These are phyloP conservation scores for Luperina nickerlii DNA, from an alignment of 2,888 invertebrate species.

Conservation along the genomic window DNA sequence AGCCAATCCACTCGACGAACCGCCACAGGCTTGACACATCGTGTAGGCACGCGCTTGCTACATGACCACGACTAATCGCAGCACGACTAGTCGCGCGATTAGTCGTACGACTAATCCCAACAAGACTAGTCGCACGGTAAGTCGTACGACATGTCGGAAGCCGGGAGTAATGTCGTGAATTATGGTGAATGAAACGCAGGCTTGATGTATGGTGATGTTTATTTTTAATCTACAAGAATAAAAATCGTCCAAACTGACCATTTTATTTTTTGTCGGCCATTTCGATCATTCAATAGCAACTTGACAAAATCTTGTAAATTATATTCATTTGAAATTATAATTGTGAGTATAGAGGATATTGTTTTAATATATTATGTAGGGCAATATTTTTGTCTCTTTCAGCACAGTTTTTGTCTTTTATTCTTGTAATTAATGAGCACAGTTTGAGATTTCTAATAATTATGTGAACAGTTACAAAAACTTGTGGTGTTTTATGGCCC, in stretches of 20 bases:
- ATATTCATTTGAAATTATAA: conserved; percentile 30
- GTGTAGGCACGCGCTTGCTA: conserved; percentile 5
- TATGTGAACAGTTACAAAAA: not conserved
- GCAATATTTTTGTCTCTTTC: conserved; percentile 9
- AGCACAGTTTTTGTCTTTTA: conserved; percentile 37
- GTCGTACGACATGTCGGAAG: conserved; percentile 17
- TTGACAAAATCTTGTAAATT: conserved; percentile 30
- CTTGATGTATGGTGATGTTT: conserved; percentile 16
- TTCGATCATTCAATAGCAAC: not conserved
- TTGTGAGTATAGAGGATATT: not conserved
- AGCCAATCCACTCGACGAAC: conserved; percentile 86
- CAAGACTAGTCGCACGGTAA: conserved; percentile 14
- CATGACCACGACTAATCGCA: conserved; percentile 7
- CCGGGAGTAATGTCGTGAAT: not conserved
- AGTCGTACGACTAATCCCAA: conserved; percentile 14
- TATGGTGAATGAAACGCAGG: not conserved
- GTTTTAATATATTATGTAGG: conserved; percentile 27
- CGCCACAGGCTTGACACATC: conserved; percentile 86
- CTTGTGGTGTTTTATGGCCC: not conserved
- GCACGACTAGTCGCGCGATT: not conserved
- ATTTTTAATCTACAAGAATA: conserved; percentile 10
- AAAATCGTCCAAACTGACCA: not conserved
- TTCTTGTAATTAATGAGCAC: conserved; percentile 28
- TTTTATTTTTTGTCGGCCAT: not conserved
- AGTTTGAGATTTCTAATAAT: conserved; percentile 11